Base-by-base conservation (phyloP, 2,888 invertebrate species). In the Leucophenga montana region DNA sequence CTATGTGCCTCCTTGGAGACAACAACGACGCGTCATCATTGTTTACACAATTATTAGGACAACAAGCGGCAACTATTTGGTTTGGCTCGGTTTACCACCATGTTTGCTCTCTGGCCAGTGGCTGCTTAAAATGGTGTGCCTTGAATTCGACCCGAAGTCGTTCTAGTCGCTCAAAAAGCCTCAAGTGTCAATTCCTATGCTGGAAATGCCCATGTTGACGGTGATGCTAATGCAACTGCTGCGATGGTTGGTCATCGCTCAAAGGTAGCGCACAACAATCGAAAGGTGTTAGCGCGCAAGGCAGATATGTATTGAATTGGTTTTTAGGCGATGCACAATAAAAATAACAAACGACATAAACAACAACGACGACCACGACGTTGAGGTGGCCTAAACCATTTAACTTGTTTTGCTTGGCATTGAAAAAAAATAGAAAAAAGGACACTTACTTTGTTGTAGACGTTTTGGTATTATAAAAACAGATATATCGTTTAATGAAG, bases 21-120 rank as follows among this genome's bases (percentile, higher is more conserved):
- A 62, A 70, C 71, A 54, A 13, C 22, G 56, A 44, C 78, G 85
- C 85, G 82, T 85, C 86, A 84, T 85, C 83, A 79, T 85, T 86
- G 85, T 85, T 85, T 85, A 83, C 86, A 86, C 86, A 84, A 85
- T 85, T 85, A 85, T 86, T 85, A 85, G 86, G 83, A 85, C 79
- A 85, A 83, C 82, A 85, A 83, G 78, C 84, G 83, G 79, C 44
- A 39, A 16, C 33, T 44, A 9, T 64, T 64, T 18, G 16, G 16
- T 44, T 64, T 44, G 3, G 48, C 50, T 64, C 33, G 39, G 33
- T 33, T 59, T 14, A 27, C 27, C 64, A 16, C 59, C 59, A 33
- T 27, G 33, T 27, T 9, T 9, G 64, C 50, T 8, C 59, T 27
- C 13, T 62, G 44, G 18, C 16, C 54, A 54, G 22, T 54, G 18